A percentile compares a stretch with the other conserved stretches of the same genome.
Evolutionary conservation across 1,140 invertebrate species (phyloP).

Genomic region (Pseudachorutes palmiensis): DNA sequence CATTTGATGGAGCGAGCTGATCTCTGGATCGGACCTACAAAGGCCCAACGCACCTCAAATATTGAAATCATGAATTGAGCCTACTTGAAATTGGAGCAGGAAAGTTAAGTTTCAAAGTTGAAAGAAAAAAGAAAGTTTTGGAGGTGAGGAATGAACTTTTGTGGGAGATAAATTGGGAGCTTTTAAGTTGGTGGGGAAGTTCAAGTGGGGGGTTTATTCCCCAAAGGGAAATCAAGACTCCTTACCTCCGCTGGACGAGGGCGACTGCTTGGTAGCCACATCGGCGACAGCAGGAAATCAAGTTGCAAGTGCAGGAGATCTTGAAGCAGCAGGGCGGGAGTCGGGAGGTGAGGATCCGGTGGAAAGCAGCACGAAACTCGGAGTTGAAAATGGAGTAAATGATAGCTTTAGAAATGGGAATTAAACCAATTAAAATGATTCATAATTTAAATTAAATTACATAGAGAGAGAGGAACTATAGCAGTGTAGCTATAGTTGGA

Average conservation of each 20-base stretch:
- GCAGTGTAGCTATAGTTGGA: too few species aligned
- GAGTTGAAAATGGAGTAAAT: constrained; percentile 99
- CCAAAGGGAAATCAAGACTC: too few species aligned
- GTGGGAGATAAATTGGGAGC: not conserved
- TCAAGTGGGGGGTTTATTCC: too few species aligned
- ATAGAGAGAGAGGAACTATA: too few species aligned
- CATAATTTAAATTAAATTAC: constrained; percentile 1
- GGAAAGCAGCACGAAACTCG: constrained; percentile 98
- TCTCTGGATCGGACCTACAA: constrained; percentile 35
- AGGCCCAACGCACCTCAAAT: not conserved
- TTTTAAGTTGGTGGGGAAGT: too few species aligned
- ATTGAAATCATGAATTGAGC: not conserved
- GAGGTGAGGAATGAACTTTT: not conserved
- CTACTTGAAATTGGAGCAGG: not conserved
- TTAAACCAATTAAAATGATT: too few species aligned
- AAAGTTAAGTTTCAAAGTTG: not conserved
- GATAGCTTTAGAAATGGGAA: constrained; percentile 57
- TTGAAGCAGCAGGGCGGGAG: constrained; percentile 55
- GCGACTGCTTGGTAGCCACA: constrained; percentile 55
- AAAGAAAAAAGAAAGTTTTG: not conserved
- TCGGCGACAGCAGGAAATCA: constrained; percentile 42
- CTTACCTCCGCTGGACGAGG: constrained; percentile 35
- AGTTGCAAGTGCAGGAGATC: constrained; percentile 31
- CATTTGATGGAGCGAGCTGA: constrained; percentile 38
- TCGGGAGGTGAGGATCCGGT: constrained; percentile 75